Base-by-base conservation (phyloP, 92 coral and sea anemone species). In the Epizoanthus stellaris region DNA sequence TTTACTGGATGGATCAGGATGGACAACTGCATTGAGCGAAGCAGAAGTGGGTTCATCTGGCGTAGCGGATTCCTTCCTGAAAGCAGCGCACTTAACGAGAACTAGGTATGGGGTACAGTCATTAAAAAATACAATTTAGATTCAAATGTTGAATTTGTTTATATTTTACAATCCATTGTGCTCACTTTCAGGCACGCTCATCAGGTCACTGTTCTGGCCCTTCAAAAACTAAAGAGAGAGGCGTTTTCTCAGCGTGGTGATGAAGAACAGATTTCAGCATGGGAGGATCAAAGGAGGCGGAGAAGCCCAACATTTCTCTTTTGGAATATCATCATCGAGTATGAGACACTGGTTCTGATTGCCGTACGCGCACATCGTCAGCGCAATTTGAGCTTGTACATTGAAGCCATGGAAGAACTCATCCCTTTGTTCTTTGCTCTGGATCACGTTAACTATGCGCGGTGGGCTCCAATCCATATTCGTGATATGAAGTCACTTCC, bases 401-500 rank as follows among this genome's bases (percentile, higher is more conserved):
- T 87, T 4, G 80, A 91, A 59, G 90, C 82, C 77, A 72, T 87
- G 57, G 90, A 87, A 74, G 80, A 77, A 57, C 63, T 91, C 2
- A 70, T 67, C 21, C 87, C 85, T 34, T 77, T 87, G 47, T 85
- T 91, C 75, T 87, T 91, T 71, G 85, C 89, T 6, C 89, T 91
- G 4, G 94, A 91, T 47, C 91, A 91, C 60, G 56, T 77, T 0
- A 88, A 88, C 87, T 91, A 91, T 60, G 90, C 95, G 21, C 63
- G 90, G 20, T 91, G 95, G 90, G 84, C 72, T 23, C 92, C 95
- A 2, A 82, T 92, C 81, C 87, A 92, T 19, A 77, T 92, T 61
- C 90, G 91, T 38, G 92, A 92, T 74, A 82, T 89, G 89, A 92
- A 86, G 75, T 82, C 95, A 15, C 75, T 92, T 14, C 95, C 91